phyloP scores from a whole-genome alignment of 2,888 invertebrate species.

The Perithous albicinctus region DNA sequence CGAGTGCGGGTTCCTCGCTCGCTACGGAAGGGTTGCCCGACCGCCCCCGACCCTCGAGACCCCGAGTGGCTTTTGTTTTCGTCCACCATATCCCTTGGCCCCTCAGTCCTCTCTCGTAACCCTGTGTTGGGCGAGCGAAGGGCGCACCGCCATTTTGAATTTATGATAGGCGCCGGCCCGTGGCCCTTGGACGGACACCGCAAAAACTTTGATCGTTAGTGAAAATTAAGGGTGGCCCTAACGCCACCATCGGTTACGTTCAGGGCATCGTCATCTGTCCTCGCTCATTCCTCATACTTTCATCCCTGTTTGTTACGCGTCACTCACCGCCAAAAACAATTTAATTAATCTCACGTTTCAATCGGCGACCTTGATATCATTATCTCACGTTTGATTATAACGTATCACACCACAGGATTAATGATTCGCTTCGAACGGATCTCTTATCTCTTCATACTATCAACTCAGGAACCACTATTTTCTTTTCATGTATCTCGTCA shows the following conservation, averaged over 20 bases:
- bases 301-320: background rate
- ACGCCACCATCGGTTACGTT: slow-evolving; percentile 46
- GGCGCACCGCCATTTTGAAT: slow-evolving; percentile 83
- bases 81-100: slow-evolving; percentile 71
- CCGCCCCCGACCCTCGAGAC: slow-evolving; percentile 75
- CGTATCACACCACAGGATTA: background rate
- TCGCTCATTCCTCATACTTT: background rate
- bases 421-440: background rate
- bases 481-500: background rate
- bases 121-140: slow-evolving; percentile 67
- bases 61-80: slow-evolving; percentile 84
- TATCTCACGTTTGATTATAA: slow-evolving; percentile 14
- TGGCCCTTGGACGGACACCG: slow-evolving; percentile 83
- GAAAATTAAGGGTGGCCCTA: slow-evolving; percentile 77
- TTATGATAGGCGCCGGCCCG: slow-evolving; percentile 79
- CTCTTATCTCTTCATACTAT: background rate
- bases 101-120: slow-evolving; percentile 21
- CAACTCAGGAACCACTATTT: background rate
- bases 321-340: slow-evolving; percentile 43
- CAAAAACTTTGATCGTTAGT: slow-evolving; percentile 84
- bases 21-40: slow-evolving; percentile 70
- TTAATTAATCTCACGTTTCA: slow-evolving; percentile 48
- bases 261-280: slow-evolving; percentile 42
- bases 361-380: slow-evolving; percentile 32
- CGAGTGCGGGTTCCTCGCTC: slow-evolving; percentile 64